Evolutionary conservation across 2,888 invertebrate species (phyloP), one percentile per base, ranked within the genome.

Genomic region (Melipona bicolor): DNA sequence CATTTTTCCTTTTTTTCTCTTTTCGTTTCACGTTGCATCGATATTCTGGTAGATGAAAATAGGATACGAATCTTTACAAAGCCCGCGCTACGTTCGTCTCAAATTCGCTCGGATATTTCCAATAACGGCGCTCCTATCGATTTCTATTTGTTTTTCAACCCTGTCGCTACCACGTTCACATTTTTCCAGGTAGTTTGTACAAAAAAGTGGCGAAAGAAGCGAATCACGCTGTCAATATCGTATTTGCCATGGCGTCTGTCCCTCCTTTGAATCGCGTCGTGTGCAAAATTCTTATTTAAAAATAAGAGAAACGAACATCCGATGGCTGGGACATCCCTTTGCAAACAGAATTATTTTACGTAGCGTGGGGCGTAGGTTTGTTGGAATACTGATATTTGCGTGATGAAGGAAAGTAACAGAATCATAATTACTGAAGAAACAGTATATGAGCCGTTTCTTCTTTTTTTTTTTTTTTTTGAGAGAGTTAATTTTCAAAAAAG

Each of bases 61-160:
- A 69, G 27, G 59, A 69, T 69, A 61, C 49, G 61, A 69, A 52
- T 69, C 49, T 68, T 56, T 32, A 56, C 67, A 36, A 65, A 50
- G 27, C 17, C 3, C 43, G 56, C 19, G 56, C 19, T 9, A 36
- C 36, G 56, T 32, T 56, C 61, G 72, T 72, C 50, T 32, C 36
- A 43, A 74, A 56, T 56, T 52, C 67, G 15, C 36, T 21, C 59
- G 50, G 32, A 69, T 72, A 65, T 69, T 70, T 49, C 54, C 56
- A 65, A 67, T 21, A 76, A 69, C 67, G 17, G 65, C 27, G 43
- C 43, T 32, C 64, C 56, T 19, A 24, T 69, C 61, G 59, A 56
- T 75, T 70, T 67, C 67, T 52, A 64, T 64, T 50, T 50, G 36
- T 56, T 79, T 79, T 64, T 64, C 21, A 32, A 36, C 64, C 21